Base-by-base conservation (phyloP, 2,113 vertebrate genomes). In the Glaucomys volans region DNA sequence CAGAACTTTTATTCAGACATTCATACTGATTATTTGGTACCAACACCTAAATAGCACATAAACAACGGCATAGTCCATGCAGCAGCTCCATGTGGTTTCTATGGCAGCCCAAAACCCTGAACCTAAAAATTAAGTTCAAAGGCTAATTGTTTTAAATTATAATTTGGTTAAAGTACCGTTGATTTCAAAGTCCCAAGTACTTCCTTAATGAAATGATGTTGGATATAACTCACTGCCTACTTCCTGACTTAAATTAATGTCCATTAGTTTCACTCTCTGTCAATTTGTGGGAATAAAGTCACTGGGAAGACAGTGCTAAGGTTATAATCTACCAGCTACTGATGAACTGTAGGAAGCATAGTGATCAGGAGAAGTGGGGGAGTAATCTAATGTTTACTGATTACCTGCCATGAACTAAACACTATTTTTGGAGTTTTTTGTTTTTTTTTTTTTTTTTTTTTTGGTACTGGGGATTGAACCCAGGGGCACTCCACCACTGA, bases 201-300 rank as follows among this genome's bases (percentile, higher is more conserved):
- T 87, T 92, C 87, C 92, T 98, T 98, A 97, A 98, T 97, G 77
- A 98, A 96, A 96, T 59, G 92, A 97, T 88, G 74, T 37, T 95
- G 54, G 93, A 91, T 97, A 97, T 98, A 96, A 97, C 83, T 92
- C 75, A 87, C 1, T 87, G 88, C 57, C 37, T 79, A 47, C 94
- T 91, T 93, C 90, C 94, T 37, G 72, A 67, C 47, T 90, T 83
- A 88, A 89, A 90, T 91, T 47, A 91, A 67, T 93, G 97, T 91
- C 87, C 54, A 54, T 64, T 92, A 42, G 72, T 95, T 92, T 96
- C 79, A 54, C 90, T 57, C 54, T 87, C 57, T 54, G 66, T 71
- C 42, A 0, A 72, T 96, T 90, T 97, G 84, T 92, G 67, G 91
- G 76, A 96, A 95, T 64, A 79, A 95, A 87, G 72, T 37, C 28